phyloP scores from a whole-genome alignment of 2,888 invertebrate species.

The Cremastinae sp. region DNA sequence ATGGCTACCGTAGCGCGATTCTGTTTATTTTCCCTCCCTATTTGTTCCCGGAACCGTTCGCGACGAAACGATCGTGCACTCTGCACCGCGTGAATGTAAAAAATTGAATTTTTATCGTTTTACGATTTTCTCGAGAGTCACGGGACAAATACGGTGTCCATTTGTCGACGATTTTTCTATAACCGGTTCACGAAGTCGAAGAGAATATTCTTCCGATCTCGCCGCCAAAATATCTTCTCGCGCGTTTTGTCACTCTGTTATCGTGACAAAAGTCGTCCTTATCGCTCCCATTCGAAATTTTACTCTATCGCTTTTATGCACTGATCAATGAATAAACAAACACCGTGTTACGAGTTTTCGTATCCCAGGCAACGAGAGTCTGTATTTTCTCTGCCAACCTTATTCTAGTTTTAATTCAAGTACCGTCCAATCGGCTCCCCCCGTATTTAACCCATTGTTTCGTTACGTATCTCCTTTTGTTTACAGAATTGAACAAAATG shows the following conservation, averaged over 20 bases:
- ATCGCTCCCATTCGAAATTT: neutral
- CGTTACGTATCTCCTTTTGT: constrained; percentile 7
- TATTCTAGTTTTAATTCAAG: neutral
- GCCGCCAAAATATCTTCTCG: neutral
- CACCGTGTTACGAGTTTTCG: neutral
- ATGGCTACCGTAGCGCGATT: constrained; percentile 69
- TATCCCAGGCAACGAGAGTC: constrained; percentile 5
- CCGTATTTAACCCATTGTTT: neutral
- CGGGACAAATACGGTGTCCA: neutral
- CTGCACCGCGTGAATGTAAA: too few species aligned
- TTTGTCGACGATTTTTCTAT: neutral
- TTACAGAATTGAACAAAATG: constrained; percentile 69
- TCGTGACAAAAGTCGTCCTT: neutral
- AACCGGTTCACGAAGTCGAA: constrained; percentile 5
- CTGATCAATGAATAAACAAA: too few species aligned
- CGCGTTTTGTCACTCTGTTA: neutral
- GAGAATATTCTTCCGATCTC: neutral
- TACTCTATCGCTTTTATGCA: neutral
- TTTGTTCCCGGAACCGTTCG: constrained; percentile 22
- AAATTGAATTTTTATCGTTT: too few species aligned
- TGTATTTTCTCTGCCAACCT: neutral
- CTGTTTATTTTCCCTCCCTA: constrained; percentile 69
- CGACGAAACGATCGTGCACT: too few species aligned
- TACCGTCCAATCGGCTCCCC: too few species aligned
- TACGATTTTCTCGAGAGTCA: neutral